Evolutionary conservation across 1,140 invertebrate species (phyloP).

Genomic region (Anastrepha obliqua): DNA sequence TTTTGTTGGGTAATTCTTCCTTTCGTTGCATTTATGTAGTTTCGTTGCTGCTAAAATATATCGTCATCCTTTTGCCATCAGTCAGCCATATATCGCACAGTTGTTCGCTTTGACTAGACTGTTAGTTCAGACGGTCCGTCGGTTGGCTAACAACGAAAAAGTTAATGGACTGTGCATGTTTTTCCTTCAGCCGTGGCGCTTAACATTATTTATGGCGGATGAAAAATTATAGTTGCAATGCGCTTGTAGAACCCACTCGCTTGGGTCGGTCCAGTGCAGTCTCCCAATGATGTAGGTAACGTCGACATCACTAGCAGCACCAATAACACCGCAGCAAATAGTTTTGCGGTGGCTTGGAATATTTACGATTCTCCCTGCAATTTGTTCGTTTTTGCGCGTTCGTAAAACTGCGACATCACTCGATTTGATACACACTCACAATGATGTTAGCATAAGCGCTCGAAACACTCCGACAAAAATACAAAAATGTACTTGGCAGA

Average conservation of each 20-base stretch:
- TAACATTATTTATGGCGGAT: constrained; percentile 74
- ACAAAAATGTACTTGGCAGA: too few species aligned
- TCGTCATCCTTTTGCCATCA: too few species aligned
- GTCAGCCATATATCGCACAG: too few species aligned
- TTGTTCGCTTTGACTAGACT: too few species aligned
- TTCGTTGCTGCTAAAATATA: too few species aligned
- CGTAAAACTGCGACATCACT: too few species aligned
- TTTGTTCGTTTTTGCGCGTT: constrained; percentile 1
- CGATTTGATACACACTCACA: too few species aligned
- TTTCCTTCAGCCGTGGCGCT: constrained; percentile 73
- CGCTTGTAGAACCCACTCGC: background rate
- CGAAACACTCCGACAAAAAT: too few species aligned
- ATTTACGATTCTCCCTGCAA: background rate
- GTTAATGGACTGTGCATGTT: constrained; percentile 73
- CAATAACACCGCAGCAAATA: background rate
- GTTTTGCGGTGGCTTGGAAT: background rate
- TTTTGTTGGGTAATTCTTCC: too few species aligned
- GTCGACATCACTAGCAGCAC: background rate
- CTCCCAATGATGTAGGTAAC: background rate
- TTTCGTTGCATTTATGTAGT: too few species aligned
- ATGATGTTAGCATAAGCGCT: too few species aligned
- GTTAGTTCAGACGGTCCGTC: background rate
- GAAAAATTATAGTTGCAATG: constrained; percentile 58
- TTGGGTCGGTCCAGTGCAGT: background rate
- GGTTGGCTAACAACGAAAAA: constrained; percentile 57